phyloP scores from a whole-genome alignment of 92 coral and sea anemone species.

The Actinostola sp. region DNA sequence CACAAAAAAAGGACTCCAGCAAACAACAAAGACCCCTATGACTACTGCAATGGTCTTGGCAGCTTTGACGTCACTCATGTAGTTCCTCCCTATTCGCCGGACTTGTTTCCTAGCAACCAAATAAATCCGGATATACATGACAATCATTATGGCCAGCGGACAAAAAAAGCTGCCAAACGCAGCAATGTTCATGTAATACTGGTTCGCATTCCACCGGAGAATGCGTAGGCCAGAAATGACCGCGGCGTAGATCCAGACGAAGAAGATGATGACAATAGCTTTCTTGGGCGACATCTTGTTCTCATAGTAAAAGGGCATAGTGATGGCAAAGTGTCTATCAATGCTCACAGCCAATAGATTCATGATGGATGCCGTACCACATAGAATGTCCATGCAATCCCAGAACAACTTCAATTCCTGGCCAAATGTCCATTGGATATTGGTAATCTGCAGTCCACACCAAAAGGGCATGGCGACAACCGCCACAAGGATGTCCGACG shows the following conservation, averaged over 20 bases:
- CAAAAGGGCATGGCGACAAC: slow-evolving; percentile 87
- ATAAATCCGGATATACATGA: slow-evolving; percentile 76
- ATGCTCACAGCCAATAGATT: slow-evolving; percentile 83
- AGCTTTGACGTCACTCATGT: slow-evolving; percentile 76
- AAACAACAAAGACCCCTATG: slow-evolving; percentile 73
- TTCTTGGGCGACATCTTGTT: slow-evolving; percentile 62
- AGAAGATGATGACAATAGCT: slow-evolving; percentile 57
- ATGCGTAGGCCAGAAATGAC: slow-evolving; percentile 65
- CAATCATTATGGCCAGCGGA: slow-evolving; percentile 71
- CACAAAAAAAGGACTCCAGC: slow-evolving; percentile 83
- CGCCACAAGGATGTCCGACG: slow-evolving; percentile 84
- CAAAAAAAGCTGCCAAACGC: slow-evolving; percentile 68
- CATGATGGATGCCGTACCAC: slow-evolving; percentile 87
- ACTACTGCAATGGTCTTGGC: slow-evolving; percentile 86
- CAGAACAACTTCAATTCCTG: slow-evolving; percentile 54
- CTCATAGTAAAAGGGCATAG: slow-evolving; percentile 74
- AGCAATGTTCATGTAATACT: slow-evolving; percentile 58
- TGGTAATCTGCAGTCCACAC: slow-evolving; percentile 78
- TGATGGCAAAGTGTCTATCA: slow-evolving; percentile 83
- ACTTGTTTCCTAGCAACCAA: slow-evolving; percentile 81
- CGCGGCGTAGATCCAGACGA: slow-evolving; percentile 73
- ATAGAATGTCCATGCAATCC: slow-evolving; percentile 84
- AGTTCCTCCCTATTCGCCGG: slow-evolving; percentile 55
- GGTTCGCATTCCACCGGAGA: slow-evolving; percentile 52
- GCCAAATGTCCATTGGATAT: slow-evolving; percentile 64